Evolutionary conservation across 2,797 vertebrate species (phyloP).

Genomic region (Platalea minor): DNA sequence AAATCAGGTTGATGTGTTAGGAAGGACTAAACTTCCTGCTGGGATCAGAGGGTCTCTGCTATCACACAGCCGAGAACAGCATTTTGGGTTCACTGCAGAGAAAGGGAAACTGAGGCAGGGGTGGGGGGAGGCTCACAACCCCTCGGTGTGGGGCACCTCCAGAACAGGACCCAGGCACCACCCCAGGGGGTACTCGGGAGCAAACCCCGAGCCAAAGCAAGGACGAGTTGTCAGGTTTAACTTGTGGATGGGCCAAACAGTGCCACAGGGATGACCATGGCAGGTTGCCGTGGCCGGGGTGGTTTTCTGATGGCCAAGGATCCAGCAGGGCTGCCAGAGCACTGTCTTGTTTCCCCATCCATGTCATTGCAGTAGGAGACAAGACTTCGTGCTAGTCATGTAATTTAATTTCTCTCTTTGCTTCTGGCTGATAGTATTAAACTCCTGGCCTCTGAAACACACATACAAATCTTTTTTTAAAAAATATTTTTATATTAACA

Average conservation of each 20-base stretch:
- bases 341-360: not conserved
- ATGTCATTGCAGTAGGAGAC: slow-evolving; percentile 1
- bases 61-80: rapidly evolving
- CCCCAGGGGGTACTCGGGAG: rapidly evolving
- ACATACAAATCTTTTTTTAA: slow-evolving; percentile 15
- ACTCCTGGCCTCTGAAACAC: slow-evolving; percentile 24
- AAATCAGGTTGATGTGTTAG: not conserved
- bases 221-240: rapidly evolving
- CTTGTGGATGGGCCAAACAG: not conserved
- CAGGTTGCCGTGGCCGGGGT: rapidly evolving
- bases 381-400: not conserved
- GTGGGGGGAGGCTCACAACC: rapidly evolving
- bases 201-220: not conserved
- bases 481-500: slow-evolving; percentile 70
- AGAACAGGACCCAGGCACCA: not conserved
- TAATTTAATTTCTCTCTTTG: slow-evolving; percentile 69
- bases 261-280: not conserved
- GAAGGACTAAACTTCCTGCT: rapidly evolving
- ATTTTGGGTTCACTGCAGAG: not conserved
- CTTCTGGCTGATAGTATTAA: slow-evolving; percentile 50
- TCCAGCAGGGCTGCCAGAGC: not conserved
- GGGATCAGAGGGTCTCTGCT: not conserved
- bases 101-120: not conserved
- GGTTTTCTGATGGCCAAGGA: not conserved
- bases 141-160: not conserved